Percentiles rank a stretch among this genome's conserved stretches.
These are phyloP conservation scores for Nesidiocoris tenuis DNA, from an alignment of 2,888 invertebrate species.

Conservation along the genomic window DNA sequence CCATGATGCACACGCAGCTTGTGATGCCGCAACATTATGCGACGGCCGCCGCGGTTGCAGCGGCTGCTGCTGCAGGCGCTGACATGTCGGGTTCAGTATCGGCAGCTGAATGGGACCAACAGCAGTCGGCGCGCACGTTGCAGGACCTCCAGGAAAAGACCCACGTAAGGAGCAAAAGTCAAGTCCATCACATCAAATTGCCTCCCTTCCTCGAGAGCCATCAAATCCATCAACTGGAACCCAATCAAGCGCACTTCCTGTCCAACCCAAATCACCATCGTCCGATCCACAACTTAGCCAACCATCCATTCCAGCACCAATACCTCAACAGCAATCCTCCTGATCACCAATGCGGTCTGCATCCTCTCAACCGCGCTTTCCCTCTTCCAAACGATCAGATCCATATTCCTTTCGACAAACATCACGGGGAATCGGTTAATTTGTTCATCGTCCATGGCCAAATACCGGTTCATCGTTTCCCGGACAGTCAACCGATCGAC, in stretches of 20 bases:
- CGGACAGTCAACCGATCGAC: too few species aligned
- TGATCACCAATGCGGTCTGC: not conserved
- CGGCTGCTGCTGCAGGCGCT: constrained; percentile 33
- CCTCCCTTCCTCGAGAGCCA: not conserved
- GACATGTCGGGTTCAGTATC: constrained; percentile 32
- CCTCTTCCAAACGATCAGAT: not conserved
- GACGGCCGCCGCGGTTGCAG: constrained; percentile 39
- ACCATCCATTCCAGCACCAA: not conserved
- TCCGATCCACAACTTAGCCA: not conserved
- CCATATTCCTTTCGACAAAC: not conserved
- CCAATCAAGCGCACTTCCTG: not conserved
- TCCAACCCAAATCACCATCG: too few species aligned
- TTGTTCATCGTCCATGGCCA: too few species aligned
- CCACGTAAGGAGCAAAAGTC: constrained; percentile 40
- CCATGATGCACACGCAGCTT: constrained; percentile 49
- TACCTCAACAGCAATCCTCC: too few species aligned
- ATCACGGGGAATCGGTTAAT: not conserved
- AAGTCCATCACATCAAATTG: not conserved
- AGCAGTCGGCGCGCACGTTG: constrained; percentile 24
- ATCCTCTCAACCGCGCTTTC: too few species aligned
- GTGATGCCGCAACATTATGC: constrained; percentile 44
- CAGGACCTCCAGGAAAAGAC: constrained; percentile 47
- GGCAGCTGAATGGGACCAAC: constrained; percentile 38
- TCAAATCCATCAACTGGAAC: not conserved
- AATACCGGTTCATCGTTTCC: too few species aligned